Conservation (phyloP, 2,888 invertebrate species). For the Danaus chrysippus region DNA sequence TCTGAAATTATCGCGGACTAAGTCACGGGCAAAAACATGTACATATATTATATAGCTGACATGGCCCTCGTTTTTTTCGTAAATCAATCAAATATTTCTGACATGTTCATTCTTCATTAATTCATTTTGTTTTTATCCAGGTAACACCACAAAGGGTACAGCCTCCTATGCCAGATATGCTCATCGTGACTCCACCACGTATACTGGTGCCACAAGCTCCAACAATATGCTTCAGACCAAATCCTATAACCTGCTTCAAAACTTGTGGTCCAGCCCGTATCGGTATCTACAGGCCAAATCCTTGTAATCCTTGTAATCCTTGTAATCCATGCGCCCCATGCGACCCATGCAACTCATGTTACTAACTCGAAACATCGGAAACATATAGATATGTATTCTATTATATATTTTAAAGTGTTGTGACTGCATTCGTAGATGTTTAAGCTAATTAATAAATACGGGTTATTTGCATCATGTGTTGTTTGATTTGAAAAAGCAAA, state of each 20-base stretch:
- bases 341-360: conserved; percentile 13
- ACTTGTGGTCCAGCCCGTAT: conserved; percentile 46
- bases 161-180: conserved; percentile 43
- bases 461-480: conserved; percentile 42
- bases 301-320: conserved; percentile 14
- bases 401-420: conserved; percentile 31
- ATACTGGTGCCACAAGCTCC: conserved; percentile 56
- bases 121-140: conserved; percentile 36
- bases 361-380: conserved; percentile 11
- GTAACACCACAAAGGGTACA: conserved; percentile 49
- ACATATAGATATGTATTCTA: conserved; percentile 8
- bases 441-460: conserved; percentile 54
- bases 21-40: too few relatives aligned
- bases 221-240: conserved; percentile 54
- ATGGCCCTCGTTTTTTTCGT: too few relatives aligned
- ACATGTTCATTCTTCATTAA: background rate
- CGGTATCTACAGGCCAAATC: conserved; percentile 26
- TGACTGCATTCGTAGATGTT: conserved; percentile 54
- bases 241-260: conserved; percentile 47
- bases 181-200: conserved; percentile 53
- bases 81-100: background rate
- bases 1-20: too few relatives aligned
- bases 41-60: too few relatives aligned
- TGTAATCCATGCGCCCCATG: conserved; percentile 15
- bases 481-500: conserved; percentile 25